Conservation (phyloP, 2,113 vertebrate genomes). For the Cathartes aura region DNA sequence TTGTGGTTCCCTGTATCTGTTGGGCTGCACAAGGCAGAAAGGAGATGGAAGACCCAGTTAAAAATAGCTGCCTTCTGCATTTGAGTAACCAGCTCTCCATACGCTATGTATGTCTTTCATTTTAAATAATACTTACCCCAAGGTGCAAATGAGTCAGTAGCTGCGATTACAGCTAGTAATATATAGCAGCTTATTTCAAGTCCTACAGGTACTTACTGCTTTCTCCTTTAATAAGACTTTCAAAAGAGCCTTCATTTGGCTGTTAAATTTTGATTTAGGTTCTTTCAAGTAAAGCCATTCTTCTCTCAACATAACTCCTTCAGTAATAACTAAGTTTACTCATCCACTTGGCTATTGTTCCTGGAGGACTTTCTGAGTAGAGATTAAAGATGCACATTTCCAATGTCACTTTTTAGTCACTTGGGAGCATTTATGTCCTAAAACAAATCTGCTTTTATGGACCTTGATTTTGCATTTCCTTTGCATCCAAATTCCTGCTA, state of each 20-base stretch:
- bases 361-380: neutral
- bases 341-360: neutral
- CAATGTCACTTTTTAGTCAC: neutral
- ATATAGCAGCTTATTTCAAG: neutral
- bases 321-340: neutral
- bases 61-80: neutral
- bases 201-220: neutral
- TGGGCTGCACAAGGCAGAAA: neutral
- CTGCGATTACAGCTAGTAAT: neutral
- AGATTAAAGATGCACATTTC: neutral
- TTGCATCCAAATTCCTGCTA: neutral
- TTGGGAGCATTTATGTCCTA: neutral
- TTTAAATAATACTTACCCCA: neutral
- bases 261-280: neutral
- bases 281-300: neutral
- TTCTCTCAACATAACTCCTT: neutral
- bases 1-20: neutral
- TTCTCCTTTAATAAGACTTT: neutral
- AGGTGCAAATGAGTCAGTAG: neutral
- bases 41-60: neutral
- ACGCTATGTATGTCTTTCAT: neutral
- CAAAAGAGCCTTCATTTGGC: neutral
- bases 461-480: neutral
- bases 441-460: neutral
- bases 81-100: neutral